A percentile compares a stretch with the other conserved stretches of the same genome.
Evolutionary conservation across 2,888 invertebrate genomes (phyloP).

Genomic region (Odontocerum albicorne): DNA sequence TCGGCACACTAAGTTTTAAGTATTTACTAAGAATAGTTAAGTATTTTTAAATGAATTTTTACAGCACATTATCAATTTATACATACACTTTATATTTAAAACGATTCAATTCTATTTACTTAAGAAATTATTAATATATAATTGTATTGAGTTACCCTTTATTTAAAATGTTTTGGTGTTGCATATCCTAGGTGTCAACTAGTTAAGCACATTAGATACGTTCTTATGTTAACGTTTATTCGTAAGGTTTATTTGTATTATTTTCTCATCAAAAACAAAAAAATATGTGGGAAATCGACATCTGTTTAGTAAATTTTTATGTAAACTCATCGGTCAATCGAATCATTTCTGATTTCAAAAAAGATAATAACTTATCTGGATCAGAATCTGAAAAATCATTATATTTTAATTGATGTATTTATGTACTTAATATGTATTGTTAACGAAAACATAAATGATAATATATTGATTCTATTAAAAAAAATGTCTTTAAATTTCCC

Average conservation of each 20-base stretch:
- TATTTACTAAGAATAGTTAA: slow-evolving; percentile 18
- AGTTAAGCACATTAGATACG: slow-evolving; percentile 14
- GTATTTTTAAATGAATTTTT: slow-evolving; percentile 29
- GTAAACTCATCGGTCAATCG: neutral
- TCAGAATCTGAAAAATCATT: slow-evolving; percentile 14
- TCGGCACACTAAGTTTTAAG: slow-evolving; percentile 22
- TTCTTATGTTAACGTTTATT: slow-evolving; percentile 10
- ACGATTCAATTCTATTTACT: slow-evolving; percentile 11
- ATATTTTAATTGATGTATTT: slow-evolving; percentile 18
- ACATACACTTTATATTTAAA: slow-evolving; percentile 18
- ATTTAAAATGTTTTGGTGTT: slow-evolving; percentile 34
- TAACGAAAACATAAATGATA: slow-evolving; percentile 32
- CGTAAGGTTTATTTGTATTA: neutral
- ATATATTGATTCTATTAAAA: slow-evolving; percentile 32
- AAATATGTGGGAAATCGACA: no score
- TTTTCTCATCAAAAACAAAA: neutral
- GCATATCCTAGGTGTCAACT: slow-evolving; percentile 30
- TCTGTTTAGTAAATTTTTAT: neutral
- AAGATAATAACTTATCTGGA: neutral
- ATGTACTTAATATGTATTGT: slow-evolving; percentile 31
- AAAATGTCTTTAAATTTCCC: slow-evolving; percentile 21
- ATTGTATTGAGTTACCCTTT: slow-evolving; percentile 34
- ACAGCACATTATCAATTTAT: slow-evolving; percentile 35
- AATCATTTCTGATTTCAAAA: slow-evolving; percentile 6
- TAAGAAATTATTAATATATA: slow-evolving; percentile 10